Evolutionary conservation across 2,113 vertebrate species (phyloP).

Genomic region (Charina bottae): DNA sequence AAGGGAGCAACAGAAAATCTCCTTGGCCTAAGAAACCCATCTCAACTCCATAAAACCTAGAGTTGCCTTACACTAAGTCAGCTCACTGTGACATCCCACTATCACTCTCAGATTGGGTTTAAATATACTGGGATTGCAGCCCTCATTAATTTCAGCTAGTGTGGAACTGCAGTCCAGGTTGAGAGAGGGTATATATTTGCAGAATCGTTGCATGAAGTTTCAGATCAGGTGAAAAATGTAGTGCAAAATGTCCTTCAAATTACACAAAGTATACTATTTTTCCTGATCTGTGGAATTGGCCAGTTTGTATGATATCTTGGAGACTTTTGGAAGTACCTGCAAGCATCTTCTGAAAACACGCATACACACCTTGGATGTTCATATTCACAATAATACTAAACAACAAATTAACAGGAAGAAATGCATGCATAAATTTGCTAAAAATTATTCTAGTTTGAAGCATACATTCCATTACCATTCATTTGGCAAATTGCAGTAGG

Average conservation of each 20-base stretch:
- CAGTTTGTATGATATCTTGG: not conserved
- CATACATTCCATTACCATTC: slow-evolving; percentile 25
- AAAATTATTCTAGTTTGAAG: slow-evolving; percentile 59
- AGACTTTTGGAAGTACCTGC: not conserved
- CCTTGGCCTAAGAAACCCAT: not conserved
- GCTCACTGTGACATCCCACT: not conserved
- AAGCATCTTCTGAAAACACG: not conserved
- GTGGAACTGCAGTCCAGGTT: no score
- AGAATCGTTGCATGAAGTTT: slow-evolving; percentile 4
- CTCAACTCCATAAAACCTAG: not conserved
- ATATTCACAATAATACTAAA: not conserved
- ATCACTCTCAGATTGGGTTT: not conserved
- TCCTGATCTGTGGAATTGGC: not conserved
- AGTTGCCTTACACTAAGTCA: not conserved
- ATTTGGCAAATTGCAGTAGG: slow-evolving; percentile 32
- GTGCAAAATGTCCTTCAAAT: not conserved
- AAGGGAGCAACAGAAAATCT: not conserved
- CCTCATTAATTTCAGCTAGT: no score
- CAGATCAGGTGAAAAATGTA: not conserved
- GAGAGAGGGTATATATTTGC: not conserved
- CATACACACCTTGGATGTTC: not conserved
- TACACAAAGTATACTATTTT: not conserved
- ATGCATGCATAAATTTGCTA: slow-evolving; percentile 16
- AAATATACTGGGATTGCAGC: no score
- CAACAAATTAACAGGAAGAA: slow-evolving; percentile 25